Conservation (phyloP, 1,140 invertebrate genomes). For the Drosophila persimilis region DNA sequence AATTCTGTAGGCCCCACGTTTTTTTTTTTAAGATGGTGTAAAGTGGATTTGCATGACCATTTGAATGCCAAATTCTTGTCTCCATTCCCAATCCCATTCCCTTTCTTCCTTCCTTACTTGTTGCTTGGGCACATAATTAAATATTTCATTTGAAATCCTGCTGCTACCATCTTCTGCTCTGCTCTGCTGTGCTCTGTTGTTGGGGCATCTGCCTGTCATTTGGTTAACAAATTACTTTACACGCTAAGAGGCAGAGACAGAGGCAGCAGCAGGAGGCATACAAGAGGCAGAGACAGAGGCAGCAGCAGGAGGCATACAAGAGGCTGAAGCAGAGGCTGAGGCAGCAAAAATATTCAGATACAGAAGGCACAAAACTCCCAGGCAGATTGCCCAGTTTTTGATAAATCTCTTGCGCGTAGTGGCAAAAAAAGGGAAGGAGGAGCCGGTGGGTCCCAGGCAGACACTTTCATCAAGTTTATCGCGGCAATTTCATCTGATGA, state of each 20-base stretch:
- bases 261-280: too few relatives aligned
- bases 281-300: too few relatives aligned
- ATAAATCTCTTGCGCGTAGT: slow-evolving; percentile 44
- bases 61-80: background rate
- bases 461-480: slow-evolving; percentile 80
- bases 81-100: too few relatives aligned
- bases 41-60: slow-evolving; percentile 49
- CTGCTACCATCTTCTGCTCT: background rate
- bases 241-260: slow-evolving; percentile 1
- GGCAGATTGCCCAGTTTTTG: slow-evolving; percentile 70
- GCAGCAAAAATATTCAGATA: slow-evolving; percentile 11
- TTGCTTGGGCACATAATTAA: slow-evolving; percentile 53
- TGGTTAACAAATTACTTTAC: slow-evolving; percentile 66
- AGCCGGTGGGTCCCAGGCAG: slow-evolving; percentile 30
- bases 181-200: background rate
- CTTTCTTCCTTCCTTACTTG: slow-evolving; percentile 22
- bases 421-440: slow-evolving; percentile 12
- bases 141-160: slow-evolving; percentile 57
- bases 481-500: slow-evolving; percentile 72
- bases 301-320: too few relatives aligned
- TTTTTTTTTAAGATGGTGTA: slow-evolving; percentile 41
- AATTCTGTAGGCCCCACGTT: slow-evolving; percentile 34
- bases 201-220: slow-evolving; percentile 44
- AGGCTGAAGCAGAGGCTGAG: too few relatives aligned
- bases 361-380: slow-evolving; percentile 32